These are phyloP conservation scores for Bemisia tabaci DNA, from an alignment of 1,140 invertebrate species.

Conservation along the genomic window DNA sequence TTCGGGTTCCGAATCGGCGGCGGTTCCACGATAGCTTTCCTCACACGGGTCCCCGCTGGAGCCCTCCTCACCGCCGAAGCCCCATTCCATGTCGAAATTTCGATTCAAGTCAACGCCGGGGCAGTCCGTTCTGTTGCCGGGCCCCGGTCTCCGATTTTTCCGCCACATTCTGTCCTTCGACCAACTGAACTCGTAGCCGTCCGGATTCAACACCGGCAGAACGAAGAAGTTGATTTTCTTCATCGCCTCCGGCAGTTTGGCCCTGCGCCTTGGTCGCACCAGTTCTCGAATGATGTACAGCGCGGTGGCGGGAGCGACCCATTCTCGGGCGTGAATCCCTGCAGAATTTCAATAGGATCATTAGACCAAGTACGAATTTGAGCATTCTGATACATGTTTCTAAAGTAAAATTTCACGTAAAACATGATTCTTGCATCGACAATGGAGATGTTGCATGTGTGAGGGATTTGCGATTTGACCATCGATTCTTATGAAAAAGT, in stretches of 20 bases:
- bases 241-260: constrained; percentile 35
- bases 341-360: background rate
- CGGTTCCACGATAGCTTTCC: constrained; percentile 60
- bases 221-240: constrained; percentile 49
- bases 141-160: constrained; percentile 40
- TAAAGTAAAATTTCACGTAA: too few relatives aligned
- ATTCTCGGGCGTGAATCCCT: constrained; percentile 61
- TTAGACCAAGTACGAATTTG: too few relatives aligned
- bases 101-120: constrained; percentile 51
- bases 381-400: too few relatives aligned
- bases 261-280: constrained; percentile 29
- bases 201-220: constrained; percentile 52
- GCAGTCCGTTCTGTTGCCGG: constrained; percentile 11
- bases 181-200: constrained; percentile 59
- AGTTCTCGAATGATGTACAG: constrained; percentile 51
- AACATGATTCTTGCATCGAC: too few relatives aligned
- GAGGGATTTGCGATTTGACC: too few relatives aligned
- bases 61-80: constrained; percentile 65
- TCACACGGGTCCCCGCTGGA: constrained; percentile 66
- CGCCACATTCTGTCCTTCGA: constrained; percentile 48
- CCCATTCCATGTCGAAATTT: constrained; percentile 51
- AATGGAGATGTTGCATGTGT: too few relatives aligned
- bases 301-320: constrained; percentile 55
- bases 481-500: too few relatives aligned
- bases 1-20: constrained; percentile 74